Base-by-base conservation (phyloP, 1,140 invertebrate genomes). In the Apis cerana region DNA sequence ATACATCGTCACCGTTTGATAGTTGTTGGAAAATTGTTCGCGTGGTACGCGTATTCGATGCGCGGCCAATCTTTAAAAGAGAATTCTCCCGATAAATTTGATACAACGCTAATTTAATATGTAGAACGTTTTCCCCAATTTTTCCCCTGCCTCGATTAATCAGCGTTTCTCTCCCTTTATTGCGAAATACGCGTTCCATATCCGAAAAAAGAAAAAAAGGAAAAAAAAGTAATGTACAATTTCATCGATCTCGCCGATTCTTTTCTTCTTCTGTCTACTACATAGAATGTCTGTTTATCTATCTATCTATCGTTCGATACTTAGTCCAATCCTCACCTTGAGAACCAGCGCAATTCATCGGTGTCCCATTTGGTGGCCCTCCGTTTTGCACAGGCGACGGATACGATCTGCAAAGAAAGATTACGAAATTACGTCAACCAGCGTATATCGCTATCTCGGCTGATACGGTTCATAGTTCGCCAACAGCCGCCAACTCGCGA, bases 311-410 rank as follows among this genome's bases (percentile, higher is more conserved):
- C 33, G 33, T 33, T 33, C 33, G 33, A 43, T 43, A 43, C 33
- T 5, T 43, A 43, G 0, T 43, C 33, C 23, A 19, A 33, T 17
- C 27, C 85, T 85, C 70, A 89, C 88, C 88, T 86, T 89, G 88
- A 62, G 80, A 89, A 81, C 89, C 91, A 52, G 88, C 87, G 83
- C 93, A 94, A 70, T 89, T 94, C 91, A 94, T 93, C 64, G 92
- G 89, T 64, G 89, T 89, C 13, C 91, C 91, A 61, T 92, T 93
- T 61, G 91, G 92, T 76, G 91, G 92, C 76, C 90, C 92, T 82
- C 92, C 93, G 65, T 93, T 93, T 84, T 92, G 92, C 68, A 94
- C 93, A 50, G 93, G 93, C 62, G 93, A 94, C 69, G 93, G 92
- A 85, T 94, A 94, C 79, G 93, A 93, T 92, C 93, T 94, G 91